Evolutionary conservation across 2,888 invertebrate genomes (phyloP).

Genomic region (Philopedon plagiatum): DNA sequence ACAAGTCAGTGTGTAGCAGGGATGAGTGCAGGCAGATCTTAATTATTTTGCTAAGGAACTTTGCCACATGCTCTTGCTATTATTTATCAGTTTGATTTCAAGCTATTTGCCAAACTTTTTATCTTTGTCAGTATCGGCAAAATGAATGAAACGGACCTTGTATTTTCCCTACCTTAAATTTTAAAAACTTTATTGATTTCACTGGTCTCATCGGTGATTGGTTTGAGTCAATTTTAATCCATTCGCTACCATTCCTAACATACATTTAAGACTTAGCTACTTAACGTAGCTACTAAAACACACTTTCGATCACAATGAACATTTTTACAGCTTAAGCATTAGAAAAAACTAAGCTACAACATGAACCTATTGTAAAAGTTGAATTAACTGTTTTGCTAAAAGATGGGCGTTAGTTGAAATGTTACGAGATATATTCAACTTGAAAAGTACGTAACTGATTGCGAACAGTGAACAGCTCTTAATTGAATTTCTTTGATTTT

Average conservation of each 20-base stretch:
- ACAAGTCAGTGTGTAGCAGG: too few relatives aligned
- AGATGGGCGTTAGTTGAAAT: background rate
- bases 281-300: conserved; percentile 14
- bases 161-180: background rate
- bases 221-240: background rate
- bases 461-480: too few relatives aligned
- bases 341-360: conserved; percentile 33
- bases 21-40: too few relatives aligned
- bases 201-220: conserved; percentile 10
- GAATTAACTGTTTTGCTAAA: background rate
- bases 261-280: conserved; percentile 9
- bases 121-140: conserved; percentile 1
- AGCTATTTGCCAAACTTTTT: conserved; percentile 13
- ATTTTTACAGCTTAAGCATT: conserved; percentile 25
- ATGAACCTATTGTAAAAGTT: conserved; percentile 9
- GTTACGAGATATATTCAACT: background rate
- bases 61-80: conserved; percentile 18
- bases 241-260: conserved; percentile 8
- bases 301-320: conserved; percentile 20
- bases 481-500: too few relatives aligned
- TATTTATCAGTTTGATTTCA: conserved; percentile 5
- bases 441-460: background rate
- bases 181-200: conserved; percentile 12
- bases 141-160: conserved; percentile 19
- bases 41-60: background rate